A percentile compares a stretch with the other conserved stretches of the same genome.
Conservation (phyloP, 2,113 vertebrate genomes). For the Martes martes region DNA sequence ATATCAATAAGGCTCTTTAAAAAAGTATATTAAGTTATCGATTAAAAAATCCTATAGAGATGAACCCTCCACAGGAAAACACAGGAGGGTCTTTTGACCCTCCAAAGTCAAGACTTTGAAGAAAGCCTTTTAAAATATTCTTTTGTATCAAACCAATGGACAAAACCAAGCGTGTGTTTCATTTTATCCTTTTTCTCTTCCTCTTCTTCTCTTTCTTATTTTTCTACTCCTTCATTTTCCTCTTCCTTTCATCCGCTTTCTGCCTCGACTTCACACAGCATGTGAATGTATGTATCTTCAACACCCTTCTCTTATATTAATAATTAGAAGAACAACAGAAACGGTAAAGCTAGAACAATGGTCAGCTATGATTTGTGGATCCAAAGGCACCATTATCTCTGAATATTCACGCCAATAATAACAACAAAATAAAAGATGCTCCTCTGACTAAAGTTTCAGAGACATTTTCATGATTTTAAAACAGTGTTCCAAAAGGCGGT, state of each 20-base stretch:
- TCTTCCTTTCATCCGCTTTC: not conserved
- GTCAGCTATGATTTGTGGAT: not conserved
- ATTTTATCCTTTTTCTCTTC: not conserved
- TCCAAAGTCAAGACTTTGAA: not conserved
- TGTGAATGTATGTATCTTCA: not conserved
- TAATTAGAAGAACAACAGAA: not conserved
- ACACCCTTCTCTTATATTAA: not conserved
- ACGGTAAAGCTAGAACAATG: not conserved
- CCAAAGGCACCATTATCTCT: not conserved
- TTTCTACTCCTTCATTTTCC: not conserved
- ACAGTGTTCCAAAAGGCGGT: not conserved
- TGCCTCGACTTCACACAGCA: not conserved
- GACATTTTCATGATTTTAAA: not conserved
- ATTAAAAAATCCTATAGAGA: not conserved
- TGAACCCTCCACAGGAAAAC: not conserved
- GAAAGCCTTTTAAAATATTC: not conserved
- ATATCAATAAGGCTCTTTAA: not conserved
- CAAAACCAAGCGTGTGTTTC: not conserved
- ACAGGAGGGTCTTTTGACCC: too few species aligned
- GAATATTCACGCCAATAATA: not conserved
- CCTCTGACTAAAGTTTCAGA: not conserved
- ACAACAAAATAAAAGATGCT: not conserved
- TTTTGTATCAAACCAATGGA: not conserved
- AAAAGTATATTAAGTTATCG: not conserved
- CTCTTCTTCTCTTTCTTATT: not conserved